Percentiles rank a stretch among this genome's conserved stretches.
Evolutionary conservation across 2,113 vertebrate species (phyloP).

Genomic region (Lampris megalopsis): DNA sequence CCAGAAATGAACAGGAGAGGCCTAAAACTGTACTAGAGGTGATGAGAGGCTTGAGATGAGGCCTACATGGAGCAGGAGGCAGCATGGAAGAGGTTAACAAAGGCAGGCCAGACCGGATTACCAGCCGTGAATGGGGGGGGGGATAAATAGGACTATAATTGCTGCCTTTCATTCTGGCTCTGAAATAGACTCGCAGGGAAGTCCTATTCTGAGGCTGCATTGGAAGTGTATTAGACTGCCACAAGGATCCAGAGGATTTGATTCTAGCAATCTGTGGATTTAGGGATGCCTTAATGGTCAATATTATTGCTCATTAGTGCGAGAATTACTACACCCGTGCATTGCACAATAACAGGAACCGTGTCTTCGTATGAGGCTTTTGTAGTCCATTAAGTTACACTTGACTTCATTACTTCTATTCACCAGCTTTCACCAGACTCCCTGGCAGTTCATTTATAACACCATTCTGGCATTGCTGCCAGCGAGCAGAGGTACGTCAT

Average conservation of each 20-base stretch:
- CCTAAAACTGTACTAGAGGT: neutral
- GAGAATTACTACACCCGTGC: neutral
- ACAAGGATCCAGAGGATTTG: neutral
- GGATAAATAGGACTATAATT: constrained; percentile 65
- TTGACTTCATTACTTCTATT: too few relatives aligned
- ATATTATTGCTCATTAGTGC: neutral
- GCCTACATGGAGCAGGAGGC: neutral
- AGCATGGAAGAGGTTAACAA: constrained; percentile 41
- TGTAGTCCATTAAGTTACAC: neutral
- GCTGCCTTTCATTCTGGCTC: constrained; percentile 50
- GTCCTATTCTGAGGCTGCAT: constrained; percentile 11
- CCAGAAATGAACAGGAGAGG: neutral
- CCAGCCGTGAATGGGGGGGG: constrained; percentile 52
- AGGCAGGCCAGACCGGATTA: constrained; percentile 59
- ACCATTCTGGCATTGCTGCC: too few relatives aligned
- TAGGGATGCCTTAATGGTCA: neutral
- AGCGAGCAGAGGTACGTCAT: too few relatives aligned
- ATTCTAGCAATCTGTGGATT: neutral
- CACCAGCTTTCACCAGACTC: too few relatives aligned
- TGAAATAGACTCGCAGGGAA: constrained; percentile 53
- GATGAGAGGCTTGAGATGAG: neutral
- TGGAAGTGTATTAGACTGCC: constrained; percentile 20
- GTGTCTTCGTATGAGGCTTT: neutral
- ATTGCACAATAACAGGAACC: constrained; percentile 3
- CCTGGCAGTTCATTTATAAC: too few relatives aligned